Evolutionary conservation across 1,140 invertebrate genomes (phyloP).

Genomic region (Eueides isabella): DNA sequence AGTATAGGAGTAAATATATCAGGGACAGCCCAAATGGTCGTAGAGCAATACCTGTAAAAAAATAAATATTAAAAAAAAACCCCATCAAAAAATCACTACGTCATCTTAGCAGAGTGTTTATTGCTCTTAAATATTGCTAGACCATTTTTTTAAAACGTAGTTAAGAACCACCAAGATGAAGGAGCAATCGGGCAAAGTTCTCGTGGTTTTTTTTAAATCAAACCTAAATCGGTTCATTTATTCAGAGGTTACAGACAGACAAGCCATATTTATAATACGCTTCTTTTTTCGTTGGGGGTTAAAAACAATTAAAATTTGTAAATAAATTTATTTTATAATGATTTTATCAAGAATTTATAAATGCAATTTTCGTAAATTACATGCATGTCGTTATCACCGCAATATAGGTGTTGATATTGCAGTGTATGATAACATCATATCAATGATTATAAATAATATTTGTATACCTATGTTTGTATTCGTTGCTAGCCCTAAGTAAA

Average conservation of each 20-base stretch:
- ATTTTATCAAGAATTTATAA: neutral
- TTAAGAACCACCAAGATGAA: too few species aligned
- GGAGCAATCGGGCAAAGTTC: too few species aligned
- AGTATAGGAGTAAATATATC: conserved; percentile 91
- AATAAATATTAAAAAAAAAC: conserved; percentile 20
- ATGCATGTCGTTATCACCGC: neutral
- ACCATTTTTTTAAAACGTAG: too few species aligned
- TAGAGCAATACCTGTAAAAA: conserved; percentile 90
- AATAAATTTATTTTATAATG: too few species aligned
- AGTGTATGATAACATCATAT: neutral
- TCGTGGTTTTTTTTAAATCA: too few species aligned
- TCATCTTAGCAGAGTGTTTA: too few species aligned
- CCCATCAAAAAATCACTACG: too few species aligned
- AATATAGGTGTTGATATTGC: neutral
- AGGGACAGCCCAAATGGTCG: conserved; percentile 92
- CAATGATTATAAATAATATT: neutral
- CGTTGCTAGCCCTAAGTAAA: neutral
- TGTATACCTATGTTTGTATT: neutral
- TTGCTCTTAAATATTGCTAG: too few species aligned
- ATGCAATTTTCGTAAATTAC: neutral
- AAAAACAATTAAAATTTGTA: neutral
- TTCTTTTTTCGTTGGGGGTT: too few species aligned
- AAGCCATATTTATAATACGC: too few species aligned
- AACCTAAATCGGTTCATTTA: too few species aligned
- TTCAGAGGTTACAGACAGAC: too few species aligned